Percentiles rank a stretch among this genome's conserved stretches.
phyloP scores from a whole-genome alignment of 2,888 invertebrate species.

The Chymomyza fuscimana region DNA sequence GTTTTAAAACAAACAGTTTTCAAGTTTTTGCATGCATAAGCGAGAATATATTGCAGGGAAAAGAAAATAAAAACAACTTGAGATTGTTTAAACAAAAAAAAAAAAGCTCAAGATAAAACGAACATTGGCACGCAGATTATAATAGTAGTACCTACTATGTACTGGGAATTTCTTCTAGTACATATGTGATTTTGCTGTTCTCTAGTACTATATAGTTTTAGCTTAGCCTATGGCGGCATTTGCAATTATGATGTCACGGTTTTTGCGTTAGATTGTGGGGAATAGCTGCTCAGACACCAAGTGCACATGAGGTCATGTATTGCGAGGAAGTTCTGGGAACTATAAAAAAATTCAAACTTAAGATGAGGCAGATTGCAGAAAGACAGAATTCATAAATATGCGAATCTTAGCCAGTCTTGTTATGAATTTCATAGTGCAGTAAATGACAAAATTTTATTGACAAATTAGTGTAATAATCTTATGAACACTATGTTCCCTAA shows the following conservation, averaged over 20 bases:
- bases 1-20: constrained; percentile 23
- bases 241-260: neutral
- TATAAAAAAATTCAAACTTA: neutral
- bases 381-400: too few species aligned
- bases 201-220: too few species aligned
- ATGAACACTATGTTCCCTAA: too few species aligned
- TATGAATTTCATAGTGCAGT: too few species aligned
- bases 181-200: neutral
- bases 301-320: neutral
- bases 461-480: too few species aligned
- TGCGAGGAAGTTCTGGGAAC: neutral
- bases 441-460: too few species aligned
- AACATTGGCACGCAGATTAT: neutral
- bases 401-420: too few species aligned
- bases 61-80: constrained; percentile 48
- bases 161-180: neutral
- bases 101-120: neutral
- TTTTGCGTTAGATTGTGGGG: neutral
- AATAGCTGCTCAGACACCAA: neutral
- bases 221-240: neutral
- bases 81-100: constrained; percentile 57
- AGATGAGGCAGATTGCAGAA: neutral
- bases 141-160: neutral
- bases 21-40: constrained; percentile 60
- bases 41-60: constrained; percentile 19